Conservation (phyloP, 2,888 invertebrate genomes). For the Euplagia quadripunctaria region DNA sequence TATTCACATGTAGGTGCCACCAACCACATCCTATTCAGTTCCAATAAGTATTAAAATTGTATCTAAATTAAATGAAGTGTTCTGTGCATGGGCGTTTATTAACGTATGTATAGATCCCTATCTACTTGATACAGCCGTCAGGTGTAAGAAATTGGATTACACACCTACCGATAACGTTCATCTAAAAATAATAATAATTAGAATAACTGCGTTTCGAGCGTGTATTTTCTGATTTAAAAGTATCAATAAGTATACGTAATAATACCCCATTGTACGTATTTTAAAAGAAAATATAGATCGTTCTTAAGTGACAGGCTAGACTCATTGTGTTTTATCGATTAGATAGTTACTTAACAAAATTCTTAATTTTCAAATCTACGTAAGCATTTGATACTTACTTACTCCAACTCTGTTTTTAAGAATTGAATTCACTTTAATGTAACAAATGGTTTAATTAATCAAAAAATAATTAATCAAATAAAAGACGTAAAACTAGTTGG, state of each 20-base stretch:
- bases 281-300: no score
- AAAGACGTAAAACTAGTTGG: no score
- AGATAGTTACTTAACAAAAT: no score
- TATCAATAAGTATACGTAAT: neutral
- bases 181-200: neutral
- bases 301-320: no score
- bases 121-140: conserved; percentile 19
- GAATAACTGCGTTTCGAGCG: conserved; percentile 6
- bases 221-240: conserved; percentile 1
- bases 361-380: no score
- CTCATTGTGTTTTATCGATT: neutral
- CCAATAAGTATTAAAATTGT: conserved; percentile 13
- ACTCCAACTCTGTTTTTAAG: neutral
- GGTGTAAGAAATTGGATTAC: conserved; percentile 14
- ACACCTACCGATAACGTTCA: conserved; percentile 16
- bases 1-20: conserved; percentile 1
- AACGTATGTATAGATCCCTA: conserved; percentile 16
- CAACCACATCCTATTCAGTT: neutral
- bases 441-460: neutral
- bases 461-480: no score
- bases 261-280: neutral
- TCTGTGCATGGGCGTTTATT: conserved; percentile 30
- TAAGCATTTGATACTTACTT: neutral
- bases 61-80: conserved; percentile 38
- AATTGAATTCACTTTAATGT: neutral